Evolutionary conservation across 2,797 vertebrate genomes (phyloP).

Genomic region (Peromyscus nudipes): DNA sequence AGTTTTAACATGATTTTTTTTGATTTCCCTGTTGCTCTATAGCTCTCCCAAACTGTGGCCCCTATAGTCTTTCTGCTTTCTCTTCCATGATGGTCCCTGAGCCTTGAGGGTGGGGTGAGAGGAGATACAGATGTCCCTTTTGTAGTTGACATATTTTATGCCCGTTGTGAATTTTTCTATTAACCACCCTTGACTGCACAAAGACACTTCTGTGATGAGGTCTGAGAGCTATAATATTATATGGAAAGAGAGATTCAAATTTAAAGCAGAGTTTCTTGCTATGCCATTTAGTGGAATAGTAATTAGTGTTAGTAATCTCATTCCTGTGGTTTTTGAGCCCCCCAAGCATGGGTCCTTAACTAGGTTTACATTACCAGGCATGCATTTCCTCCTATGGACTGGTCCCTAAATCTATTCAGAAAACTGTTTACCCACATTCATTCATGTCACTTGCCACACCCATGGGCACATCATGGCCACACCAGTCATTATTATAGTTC

Average conservation of each 20-base stretch:
- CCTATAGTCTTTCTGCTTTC: not conserved
- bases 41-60: not conserved
- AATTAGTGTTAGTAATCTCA: not conserved
- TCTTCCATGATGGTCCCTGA: not conserved
- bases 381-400: not conserved
- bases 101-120: rapidly evolving
- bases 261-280: not conserved
- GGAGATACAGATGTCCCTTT: not conserved
- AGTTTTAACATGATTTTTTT: not conserved
- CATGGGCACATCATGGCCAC: not conserved
- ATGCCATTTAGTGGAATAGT: not conserved
- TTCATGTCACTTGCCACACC: not conserved
- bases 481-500: not conserved
- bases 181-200: not conserved
- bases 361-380: not conserved
- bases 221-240: not conserved
- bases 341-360: not conserved
- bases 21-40: too few relatives aligned
- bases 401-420: not conserved
- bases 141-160: not conserved
- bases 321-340: too few relatives aligned
- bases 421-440: not conserved
- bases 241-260: not conserved
- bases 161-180: not conserved
- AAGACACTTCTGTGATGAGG: not conserved